Conservation (phyloP, 2,888 invertebrate species). For the Crocallis elinguaria region DNA sequence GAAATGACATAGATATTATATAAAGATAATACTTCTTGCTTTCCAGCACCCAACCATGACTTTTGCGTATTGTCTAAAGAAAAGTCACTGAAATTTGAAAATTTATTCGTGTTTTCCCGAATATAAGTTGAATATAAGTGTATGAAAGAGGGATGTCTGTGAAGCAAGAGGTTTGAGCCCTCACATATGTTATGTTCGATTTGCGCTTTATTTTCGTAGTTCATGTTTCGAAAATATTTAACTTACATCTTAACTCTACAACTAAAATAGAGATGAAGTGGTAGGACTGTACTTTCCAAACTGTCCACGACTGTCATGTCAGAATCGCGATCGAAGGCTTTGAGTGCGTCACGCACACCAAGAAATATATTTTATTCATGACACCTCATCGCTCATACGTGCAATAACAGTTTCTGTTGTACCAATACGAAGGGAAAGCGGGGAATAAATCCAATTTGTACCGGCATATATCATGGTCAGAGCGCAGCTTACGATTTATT, state of each 20-base stretch:
- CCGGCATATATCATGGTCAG: constrained; percentile 79
- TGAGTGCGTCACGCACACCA: constrained; percentile 64
- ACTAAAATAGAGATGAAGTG: not conserved
- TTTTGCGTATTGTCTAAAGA: no score
- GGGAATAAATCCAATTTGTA: constrained; percentile 82
- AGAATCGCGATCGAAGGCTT: constrained; percentile 42
- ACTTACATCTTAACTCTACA: not conserved
- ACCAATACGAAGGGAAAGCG: constrained; percentile 71
- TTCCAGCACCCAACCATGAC: no score
- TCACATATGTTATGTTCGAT: no score
- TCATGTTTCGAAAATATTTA: no score
- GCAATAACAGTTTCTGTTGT: constrained; percentile 74
- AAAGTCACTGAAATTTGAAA: no score
- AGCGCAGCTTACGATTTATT: constrained; percentile 73
- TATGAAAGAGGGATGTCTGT: no score
- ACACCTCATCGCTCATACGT: constrained; percentile 76
- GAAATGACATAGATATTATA: no score
- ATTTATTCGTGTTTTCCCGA: no score
- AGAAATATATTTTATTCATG: constrained; percentile 75
- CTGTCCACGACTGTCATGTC: not conserved
- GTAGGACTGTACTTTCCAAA: not conserved
- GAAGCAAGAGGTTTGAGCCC: no score
- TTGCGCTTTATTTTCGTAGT: no score
- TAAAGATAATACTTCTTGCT: no score
- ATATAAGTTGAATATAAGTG: no score